Base-by-base conservation (phyloP, 1,140 invertebrate species). In the Conus ventricosus region DNA sequence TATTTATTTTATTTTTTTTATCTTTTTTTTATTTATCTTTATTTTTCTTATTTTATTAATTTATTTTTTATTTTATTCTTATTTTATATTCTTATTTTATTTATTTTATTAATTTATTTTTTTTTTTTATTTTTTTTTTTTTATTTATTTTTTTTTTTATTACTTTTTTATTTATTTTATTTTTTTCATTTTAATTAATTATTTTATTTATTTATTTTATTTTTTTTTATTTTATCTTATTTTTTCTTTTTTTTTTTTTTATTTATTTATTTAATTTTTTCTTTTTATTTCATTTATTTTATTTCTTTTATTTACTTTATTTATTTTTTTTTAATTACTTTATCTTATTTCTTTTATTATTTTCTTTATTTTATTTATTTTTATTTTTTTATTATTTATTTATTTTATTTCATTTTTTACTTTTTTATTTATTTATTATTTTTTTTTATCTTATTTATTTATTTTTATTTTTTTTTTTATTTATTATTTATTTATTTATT, bases 161-260 rank as follows among this genome's bases (percentile, higher is more conserved):
- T 27, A 6, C 10, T 84, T 54, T n/a, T 51, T n/a, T 51, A 7
- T 27, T 84, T 51, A 6, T 84, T 84, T 54, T 27, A 7, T 8
- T 84, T 84, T 8, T 84, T 84, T 27, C 39, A 11, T 27, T 80
- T n/a, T 80, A 10, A 11, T 11, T 80, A 10, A 11, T 80, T n/a
- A 11, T 25, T 80, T n/a, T 80, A 11, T 25, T n/a, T 80, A 11
- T 80, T 11, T 80, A 11, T 80, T 25, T n/a, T 51, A 11, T 11
- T 80, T 80, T 11, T 80, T 80, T 27, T n/a, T 80, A 11, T 80
- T n/a, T n/a, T n/a, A n/a, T n/a, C n/a, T n/a, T n/a, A n/a, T n/a
- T n/a, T n/a, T n/a, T n/a, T n/a, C n/a, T n/a, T 11, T 80, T 80
- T 11, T 80, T 80, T 27, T n/a, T 80, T 27, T 80, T 80, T 27